Conservation (phyloP, 2,113 vertebrate species). For the Holacanthus passer region DNA sequence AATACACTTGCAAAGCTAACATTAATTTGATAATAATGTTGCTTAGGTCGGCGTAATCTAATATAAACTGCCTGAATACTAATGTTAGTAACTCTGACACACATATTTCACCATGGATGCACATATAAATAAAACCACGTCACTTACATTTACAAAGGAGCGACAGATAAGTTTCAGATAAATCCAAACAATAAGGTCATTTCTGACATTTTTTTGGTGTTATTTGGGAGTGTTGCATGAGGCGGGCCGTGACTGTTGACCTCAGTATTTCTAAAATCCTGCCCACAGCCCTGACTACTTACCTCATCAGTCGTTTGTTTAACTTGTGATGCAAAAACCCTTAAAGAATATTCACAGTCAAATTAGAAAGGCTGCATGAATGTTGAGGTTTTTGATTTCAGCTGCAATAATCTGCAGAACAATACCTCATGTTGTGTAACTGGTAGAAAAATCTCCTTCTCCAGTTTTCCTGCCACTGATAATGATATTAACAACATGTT, state of each 20-base stretch:
- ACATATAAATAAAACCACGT: background rate
- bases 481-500: background rate
- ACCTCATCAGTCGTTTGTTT: background rate
- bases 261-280: background rate
- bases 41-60: too few relatives aligned
- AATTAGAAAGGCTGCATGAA: background rate
- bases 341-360: background rate
- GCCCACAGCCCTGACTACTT: background rate
- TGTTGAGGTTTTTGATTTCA: background rate
- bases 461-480: background rate
- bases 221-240: background rate
- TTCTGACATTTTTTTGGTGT: background rate
- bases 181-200: background rate
- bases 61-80: background rate
- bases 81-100: background rate
- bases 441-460: background rate
- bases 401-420: constrained; percentile 6
- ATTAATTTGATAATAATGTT: background rate
- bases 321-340: background rate
- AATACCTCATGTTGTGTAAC: constrained; percentile 36
- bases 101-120: too few relatives aligned
- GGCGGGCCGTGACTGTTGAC: background rate
- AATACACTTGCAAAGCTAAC: background rate
- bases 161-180: background rate
- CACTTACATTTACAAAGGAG: background rate